Evolutionary conservation across 2,113 vertebrate genomes (phyloP), one percentile per base, ranked within the genome.

Genomic region (Pogonocichla stellata): DNA sequence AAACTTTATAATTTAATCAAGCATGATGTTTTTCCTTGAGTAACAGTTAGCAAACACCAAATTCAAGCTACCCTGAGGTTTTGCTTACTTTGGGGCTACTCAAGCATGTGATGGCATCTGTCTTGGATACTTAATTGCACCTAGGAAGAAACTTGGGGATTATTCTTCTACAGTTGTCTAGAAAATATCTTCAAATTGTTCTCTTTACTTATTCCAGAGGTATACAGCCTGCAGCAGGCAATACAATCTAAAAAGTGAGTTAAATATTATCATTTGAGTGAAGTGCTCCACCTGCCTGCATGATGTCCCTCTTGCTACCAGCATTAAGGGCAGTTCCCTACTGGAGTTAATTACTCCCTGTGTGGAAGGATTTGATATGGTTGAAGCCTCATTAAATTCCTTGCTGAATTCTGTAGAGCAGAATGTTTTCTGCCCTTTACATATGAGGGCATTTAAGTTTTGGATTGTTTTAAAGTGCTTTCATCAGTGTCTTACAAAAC

Each of bases 221-320:
- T 50, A 38, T 29, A 36, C 22, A 67, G 48, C 23, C 38, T 2
- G 5, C n/a, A 85, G 77, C 29, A 75, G 50, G 58, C 54, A 71
- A 20, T 33, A 11, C 26, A 69, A 17, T 36, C 33, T 64, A 66
- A 83, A 15, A 71, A 29, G 31, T 29, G 6, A 48, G 29, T 36
- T 80, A n/a, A 48, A 10, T 56, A 38, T 69, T 84, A 42, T 60
- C 2, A 5, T 82, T 69, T 79, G 70, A 77, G 58, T 54, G 5
- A 75, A 75, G 78, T 87, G 77, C 78, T 95, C 91, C 84, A 81
- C 84, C 91, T 96, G 45, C 43, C 80, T 95, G 67, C 28, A 6
- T n/a, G 47, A 58, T 90, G 43, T 43, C 69, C n/a, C 16, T 73
- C 38, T 83, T 86, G 82, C 65, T 89, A 14, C 38, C 14, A 74